A percentile compares a stretch with the other conserved stretches of the same genome.
Conservation (phyloP, 2,888 invertebrate genomes). For the Tricholauxania praeusta region DNA sequence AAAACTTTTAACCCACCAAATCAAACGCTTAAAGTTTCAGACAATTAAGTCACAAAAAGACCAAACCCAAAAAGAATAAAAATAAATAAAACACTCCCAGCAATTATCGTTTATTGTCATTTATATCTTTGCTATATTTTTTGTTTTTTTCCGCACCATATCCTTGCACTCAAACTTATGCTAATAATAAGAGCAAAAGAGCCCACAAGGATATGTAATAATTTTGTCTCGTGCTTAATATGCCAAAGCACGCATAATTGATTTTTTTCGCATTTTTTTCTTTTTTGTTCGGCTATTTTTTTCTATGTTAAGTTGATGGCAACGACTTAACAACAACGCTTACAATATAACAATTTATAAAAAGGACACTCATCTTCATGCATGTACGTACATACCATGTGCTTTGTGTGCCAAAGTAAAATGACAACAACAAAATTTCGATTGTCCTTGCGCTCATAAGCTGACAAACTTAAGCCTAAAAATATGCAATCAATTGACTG, state of each 20-base stretch:
- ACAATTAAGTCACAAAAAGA: too few species aligned
- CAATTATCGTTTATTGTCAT: too few species aligned
- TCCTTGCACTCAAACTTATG: conserved; percentile 9
- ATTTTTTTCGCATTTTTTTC: not conserved
- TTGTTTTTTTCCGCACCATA: conserved; percentile 1
- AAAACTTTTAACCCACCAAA: too few species aligned
- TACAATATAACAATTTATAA: not conserved
- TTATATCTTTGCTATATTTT: too few species aligned
- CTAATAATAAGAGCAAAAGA: not conserved
- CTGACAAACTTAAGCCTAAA: conserved; percentile 18
- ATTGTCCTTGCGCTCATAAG: not conserved
- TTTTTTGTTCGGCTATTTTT: not conserved
- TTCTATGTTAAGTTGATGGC: not conserved
- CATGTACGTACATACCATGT: too few species aligned
- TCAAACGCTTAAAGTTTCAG: too few species aligned
- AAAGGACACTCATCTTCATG: too few species aligned
- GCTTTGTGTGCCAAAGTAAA: too few species aligned
- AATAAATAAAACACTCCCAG: too few species aligned
- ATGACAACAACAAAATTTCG: too few species aligned
- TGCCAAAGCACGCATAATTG: not conserved
- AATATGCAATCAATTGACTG: conserved; percentile 31
- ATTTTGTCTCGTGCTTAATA: not conserved
- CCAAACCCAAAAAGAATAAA: too few species aligned
- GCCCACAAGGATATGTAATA: too few species aligned
- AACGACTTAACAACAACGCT: not conserved